These are phyloP conservation scores for Amphiprion percula DNA, from an alignment of 2,113 vertebrate species.

Conservation along the genomic window DNA sequence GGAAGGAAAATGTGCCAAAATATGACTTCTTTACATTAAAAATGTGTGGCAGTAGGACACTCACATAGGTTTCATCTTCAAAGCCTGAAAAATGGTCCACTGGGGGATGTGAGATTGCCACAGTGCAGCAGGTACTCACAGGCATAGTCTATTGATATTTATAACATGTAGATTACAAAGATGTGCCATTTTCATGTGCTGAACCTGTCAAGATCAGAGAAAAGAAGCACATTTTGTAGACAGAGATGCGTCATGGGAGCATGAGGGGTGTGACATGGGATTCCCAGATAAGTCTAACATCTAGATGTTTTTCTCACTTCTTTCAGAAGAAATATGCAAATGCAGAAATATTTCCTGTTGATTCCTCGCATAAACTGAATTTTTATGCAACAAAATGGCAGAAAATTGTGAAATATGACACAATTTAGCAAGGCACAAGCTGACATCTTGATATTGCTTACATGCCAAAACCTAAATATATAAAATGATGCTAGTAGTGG, in stretches of 20 bases:
- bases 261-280: slow-evolving; percentile 21
- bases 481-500: no score
- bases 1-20: slow-evolving; percentile 26
- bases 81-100: slow-evolving; percentile 47
- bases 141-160: slow-evolving; percentile 69
- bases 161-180: slow-evolving; percentile 73
- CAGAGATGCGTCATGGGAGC: slow-evolving; percentile 52
- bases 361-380: no score
- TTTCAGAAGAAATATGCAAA: slow-evolving; percentile 14
- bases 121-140: slow-evolving; percentile 23
- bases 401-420: no score
- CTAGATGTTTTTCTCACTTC: neutral
- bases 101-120: slow-evolving; percentile 49
- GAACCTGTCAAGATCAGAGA: slow-evolving; percentile 50
- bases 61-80: slow-evolving; percentile 55
- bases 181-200: slow-evolving; percentile 48
- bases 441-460: no score
- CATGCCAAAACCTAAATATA: neutral
- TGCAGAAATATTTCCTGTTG: neutral
- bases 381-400: no score
- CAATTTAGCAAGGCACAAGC: no score
- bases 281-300: slow-evolving; percentile 22
- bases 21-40: slow-evolving; percentile 49
- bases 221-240: slow-evolving; percentile 47
- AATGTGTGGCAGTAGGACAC: slow-evolving; percentile 36